Evolutionary conservation across 2,113 vertebrate genomes (phyloP).

Genomic region (Sylvilagus bachmani): DNA sequence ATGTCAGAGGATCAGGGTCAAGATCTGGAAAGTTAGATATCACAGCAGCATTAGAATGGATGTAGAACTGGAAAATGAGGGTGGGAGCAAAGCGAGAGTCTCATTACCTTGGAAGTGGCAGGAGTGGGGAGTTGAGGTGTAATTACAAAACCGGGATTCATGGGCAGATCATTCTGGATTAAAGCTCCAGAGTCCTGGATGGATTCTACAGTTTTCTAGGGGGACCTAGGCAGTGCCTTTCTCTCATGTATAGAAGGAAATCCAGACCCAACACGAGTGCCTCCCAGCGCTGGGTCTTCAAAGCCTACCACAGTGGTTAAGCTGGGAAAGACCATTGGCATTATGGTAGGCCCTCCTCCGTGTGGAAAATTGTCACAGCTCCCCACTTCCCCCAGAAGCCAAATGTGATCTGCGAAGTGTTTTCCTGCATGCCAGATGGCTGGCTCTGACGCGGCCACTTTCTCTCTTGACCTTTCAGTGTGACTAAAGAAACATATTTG

Average conservation of each 20-base stretch:
- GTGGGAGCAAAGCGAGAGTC: neutral
- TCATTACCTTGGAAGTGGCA: neutral
- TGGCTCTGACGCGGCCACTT: neutral
- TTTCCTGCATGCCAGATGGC: neutral
- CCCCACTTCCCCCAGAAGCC: neutral
- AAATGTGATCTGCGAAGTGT: neutral
- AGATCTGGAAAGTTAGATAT: constrained; percentile 1
- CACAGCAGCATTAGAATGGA: neutral
- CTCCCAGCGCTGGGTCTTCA: neutral
- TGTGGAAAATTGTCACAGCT: neutral
- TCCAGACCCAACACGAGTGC: neutral
- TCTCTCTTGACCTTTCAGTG: neutral
- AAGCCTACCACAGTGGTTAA: neutral
- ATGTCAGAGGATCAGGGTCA: neutral
- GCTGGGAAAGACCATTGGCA: neutral
- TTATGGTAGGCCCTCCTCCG: neutral
- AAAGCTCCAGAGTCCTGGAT: neutral
- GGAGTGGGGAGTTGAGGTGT: neutral
- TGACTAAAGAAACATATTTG: constrained; percentile 22
- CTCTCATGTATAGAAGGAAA: neutral
- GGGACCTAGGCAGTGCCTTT: neutral
- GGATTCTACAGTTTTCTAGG: constrained; percentile 31
- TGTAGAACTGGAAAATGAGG: neutral
- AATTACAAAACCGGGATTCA: neutral
- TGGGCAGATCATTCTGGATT: neutral